These are phyloP conservation scores for Acholoe squamosa DNA, from an alignment of 2,888 invertebrate species.

Conservation along the genomic window DNA sequence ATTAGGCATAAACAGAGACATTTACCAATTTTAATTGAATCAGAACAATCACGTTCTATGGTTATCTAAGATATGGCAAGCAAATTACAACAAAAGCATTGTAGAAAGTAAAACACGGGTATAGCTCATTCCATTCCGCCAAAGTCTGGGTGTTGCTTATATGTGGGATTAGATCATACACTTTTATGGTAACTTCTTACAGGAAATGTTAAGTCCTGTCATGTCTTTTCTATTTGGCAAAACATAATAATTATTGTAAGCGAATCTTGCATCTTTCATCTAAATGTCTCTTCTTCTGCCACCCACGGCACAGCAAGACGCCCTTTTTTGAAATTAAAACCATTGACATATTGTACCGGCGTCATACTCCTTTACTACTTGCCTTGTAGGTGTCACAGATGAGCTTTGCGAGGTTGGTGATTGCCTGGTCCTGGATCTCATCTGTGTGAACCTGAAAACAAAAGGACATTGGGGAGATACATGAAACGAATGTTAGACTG, in stretches of 20 bases:
- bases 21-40: neutral
- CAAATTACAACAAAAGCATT: too few species aligned
- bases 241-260: neutral
- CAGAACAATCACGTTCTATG: neutral
- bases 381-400: slow-evolving; percentile 64
- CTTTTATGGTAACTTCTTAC: neutral
- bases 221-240: neutral
- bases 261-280: too few species aligned
- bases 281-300: too few species aligned
- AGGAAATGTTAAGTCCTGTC: neutral
- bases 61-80: neutral
- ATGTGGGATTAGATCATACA: neutral
- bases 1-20: neutral
- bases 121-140: neutral
- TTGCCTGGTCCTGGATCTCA: slow-evolving; percentile 57
- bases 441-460: slow-evolving; percentile 58
- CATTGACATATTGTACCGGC: too few species aligned
- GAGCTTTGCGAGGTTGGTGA: slow-evolving; percentile 45
- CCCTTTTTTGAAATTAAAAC: too few species aligned
- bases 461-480: neutral
- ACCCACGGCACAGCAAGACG: too few species aligned
- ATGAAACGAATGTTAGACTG: neutral
- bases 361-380: too few species aligned
- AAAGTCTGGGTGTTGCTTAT: neutral
- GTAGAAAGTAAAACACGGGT: too few species aligned